phyloP scores from a whole-genome alignment of 2,113 vertebrate species.

The Python bivittatus region DNA sequence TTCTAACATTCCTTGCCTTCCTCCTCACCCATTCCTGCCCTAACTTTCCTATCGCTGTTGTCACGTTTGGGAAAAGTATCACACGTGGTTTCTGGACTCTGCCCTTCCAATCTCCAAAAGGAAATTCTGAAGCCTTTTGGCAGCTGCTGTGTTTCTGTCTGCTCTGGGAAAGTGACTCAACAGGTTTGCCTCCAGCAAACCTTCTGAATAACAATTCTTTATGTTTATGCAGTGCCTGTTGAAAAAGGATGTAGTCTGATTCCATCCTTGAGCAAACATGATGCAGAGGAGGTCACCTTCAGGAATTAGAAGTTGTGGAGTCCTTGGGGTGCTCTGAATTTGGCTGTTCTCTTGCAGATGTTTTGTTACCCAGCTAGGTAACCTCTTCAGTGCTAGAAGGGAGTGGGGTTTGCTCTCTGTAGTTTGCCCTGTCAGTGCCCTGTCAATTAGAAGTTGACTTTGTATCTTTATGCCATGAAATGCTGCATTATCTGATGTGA shows the following conservation, averaged over 20 bases:
- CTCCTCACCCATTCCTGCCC: too few relatives aligned
- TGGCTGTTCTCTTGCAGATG: too few relatives aligned
- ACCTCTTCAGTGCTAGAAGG: too few relatives aligned
- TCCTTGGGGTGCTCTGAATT: too few relatives aligned
- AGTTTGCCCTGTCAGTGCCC: too few relatives aligned
- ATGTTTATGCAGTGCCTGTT: background rate
- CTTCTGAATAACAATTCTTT: background rate
- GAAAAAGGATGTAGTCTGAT: background rate
- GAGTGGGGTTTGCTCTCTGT: too few relatives aligned
- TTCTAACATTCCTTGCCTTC: background rate
- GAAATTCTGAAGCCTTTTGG: background rate
- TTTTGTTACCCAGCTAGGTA: too few relatives aligned
- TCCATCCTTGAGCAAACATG: background rate
- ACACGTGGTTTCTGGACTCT: background rate
- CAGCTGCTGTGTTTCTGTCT: background rate
- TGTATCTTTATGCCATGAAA: background rate
- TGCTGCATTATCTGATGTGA: background rate
- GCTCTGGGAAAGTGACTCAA: background rate
- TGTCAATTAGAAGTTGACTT: background rate
- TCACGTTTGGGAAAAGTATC: background rate
- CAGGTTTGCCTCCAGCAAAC: background rate
- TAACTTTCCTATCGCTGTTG: background rate
- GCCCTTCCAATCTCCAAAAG: background rate
- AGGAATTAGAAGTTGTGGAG: background rate
- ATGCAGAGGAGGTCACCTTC: background rate